A percentile compares a stretch with the other conserved stretches of the same genome.
phyloP scores from a whole-genome alignment of 2,113 vertebrate genomes.

The Lanius ludovicianus region DNA sequence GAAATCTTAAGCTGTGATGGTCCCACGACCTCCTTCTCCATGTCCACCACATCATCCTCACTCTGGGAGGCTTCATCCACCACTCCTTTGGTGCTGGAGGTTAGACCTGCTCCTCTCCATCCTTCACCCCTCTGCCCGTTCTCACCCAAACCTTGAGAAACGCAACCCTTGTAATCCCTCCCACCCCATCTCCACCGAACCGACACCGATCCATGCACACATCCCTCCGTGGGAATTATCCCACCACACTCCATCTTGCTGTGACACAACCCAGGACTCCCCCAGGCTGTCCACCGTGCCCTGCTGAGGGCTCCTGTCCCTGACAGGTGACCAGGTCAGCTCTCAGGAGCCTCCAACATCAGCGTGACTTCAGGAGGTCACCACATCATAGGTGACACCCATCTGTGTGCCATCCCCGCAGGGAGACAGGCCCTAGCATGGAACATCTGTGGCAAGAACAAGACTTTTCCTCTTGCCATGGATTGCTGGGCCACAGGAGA shows the following conservation, averaged over 20 bases:
- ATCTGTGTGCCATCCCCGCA: not conserved
- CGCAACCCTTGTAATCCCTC: not conserved
- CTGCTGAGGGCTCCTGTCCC: not conserved
- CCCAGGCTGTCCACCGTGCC: not conserved
- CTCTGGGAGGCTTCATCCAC: not conserved
- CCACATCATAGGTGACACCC: fast-evolving
- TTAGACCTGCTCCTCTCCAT: not conserved
- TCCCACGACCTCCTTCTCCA: not conserved
- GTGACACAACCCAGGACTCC: not conserved
- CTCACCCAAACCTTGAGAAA: not conserved
- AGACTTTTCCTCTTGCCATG: not conserved
- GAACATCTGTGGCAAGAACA: not conserved
- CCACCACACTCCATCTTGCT: not conserved
- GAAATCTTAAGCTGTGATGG: fast-evolving
- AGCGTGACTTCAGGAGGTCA: not conserved
- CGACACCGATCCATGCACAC: fast-evolving
- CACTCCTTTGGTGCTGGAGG: not conserved
- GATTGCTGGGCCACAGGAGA: not conserved
- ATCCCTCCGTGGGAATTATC: not conserved
- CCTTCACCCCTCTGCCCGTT: not conserved
- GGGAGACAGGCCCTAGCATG: not conserved
- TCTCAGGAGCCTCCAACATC: not conserved
- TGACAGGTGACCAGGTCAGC: not conserved
- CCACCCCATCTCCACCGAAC: not conserved
- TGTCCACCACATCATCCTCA: not conserved